Base-by-base conservation (phyloP, 2,888 invertebrate species). In the Rhagonycha fulva region DNA sequence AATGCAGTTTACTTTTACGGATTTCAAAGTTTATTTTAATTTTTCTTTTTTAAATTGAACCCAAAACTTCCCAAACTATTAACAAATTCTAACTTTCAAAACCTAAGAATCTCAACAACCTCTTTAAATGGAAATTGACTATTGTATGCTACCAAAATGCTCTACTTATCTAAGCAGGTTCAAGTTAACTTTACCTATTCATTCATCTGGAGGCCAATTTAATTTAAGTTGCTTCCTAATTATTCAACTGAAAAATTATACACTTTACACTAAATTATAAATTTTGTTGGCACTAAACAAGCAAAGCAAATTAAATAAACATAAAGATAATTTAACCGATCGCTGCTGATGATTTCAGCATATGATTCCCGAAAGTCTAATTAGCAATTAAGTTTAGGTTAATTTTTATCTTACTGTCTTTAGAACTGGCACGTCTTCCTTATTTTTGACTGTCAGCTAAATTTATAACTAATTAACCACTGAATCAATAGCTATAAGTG, bases 101-200 rank as follows among this genome's bases (percentile, higher is more conserved):
- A 72, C 69, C 74, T 74, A 74, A 72, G 71, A 77, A 77, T 73
- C 73, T 76, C 79, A 69, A 77, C 68, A 73, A 74, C 74, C 83
- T 82, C 82, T 85, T 83, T 84, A 84, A 84, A 85, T 85, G 84
- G 84, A 84, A 85, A 84, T 85, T 82, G 79, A 81, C 76, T 77
- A 82, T 81, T 80, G 82, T 83, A 83, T 83, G 81, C 80, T 81
- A 76, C 79, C 80, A 76, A 83, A 84, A 83, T 85, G 83, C 83
- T 81, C 83, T 82, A 84, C 84, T 84, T 84, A 84, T 84, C 84
- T 84, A 83, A 85, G 84, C 84, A 82, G 82, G 82, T 83, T 83
- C 80, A 83, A 85, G 84, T 84, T 85, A 84, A 85, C 83, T 83
- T 84, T 9, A 66, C 63, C 63, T 26, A 84, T 84, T 84, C 84